A percentile compares a stretch with the other conserved stretches of the same genome.
These are phyloP conservation scores for Barbus barbus DNA, from an alignment of 2,113 vertebrate genomes.

Conservation along the genomic window DNA sequence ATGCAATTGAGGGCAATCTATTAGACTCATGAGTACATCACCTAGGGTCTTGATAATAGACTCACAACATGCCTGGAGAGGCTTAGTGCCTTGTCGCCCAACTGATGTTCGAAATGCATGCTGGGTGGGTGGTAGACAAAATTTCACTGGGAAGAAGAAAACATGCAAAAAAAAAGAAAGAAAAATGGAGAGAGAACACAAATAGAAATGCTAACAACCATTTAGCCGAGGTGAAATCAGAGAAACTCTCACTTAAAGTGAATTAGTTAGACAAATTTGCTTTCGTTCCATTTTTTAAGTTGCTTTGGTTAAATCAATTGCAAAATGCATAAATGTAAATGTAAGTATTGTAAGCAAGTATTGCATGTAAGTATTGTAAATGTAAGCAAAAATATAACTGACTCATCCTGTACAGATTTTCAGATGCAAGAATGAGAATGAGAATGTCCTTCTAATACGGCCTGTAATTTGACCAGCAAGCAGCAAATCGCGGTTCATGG, in stretches of 20 bases:
- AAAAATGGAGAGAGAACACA: background rate
- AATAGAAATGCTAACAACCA: background rate
- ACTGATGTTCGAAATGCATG: background rate
- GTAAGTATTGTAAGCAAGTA: no score
- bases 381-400: background rate
- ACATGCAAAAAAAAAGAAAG: background rate
- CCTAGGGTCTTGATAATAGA: constrained; percentile 9
- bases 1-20: background rate
- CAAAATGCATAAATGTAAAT: no score
- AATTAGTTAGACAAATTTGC: no score
- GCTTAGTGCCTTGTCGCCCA: background rate
- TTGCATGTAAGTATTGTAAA: no score
- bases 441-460: background rate
- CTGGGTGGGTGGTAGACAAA: constrained; percentile 21
- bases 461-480: background rate
- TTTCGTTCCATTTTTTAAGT: no score
- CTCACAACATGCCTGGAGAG: background rate
- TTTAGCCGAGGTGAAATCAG: background rate
- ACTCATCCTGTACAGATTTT: background rate
- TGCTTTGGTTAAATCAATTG: no score
- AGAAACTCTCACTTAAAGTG: background rate
- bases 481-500: background rate
- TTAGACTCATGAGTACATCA: background rate
- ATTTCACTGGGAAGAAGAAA: background rate
- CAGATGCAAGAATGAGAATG: background rate